A percentile compares a stretch with the other conserved stretches of the same genome.
Conservation (phyloP, 2,888 invertebrate species). For the Scaptomyza tumidula region DNA sequence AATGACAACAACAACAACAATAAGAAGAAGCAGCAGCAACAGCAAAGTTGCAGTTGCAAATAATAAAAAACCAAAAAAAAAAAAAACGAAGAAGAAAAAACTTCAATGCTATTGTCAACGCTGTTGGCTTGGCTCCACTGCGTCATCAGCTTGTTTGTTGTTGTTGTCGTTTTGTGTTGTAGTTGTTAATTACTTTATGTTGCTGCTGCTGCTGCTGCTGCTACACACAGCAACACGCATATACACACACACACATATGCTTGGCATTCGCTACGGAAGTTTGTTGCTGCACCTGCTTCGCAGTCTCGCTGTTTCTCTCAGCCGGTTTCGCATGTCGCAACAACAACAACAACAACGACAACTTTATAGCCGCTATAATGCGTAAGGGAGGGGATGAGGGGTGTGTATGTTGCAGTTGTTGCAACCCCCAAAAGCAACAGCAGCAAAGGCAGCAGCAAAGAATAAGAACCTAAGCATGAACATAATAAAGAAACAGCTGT, state of each 20-base stretch:
- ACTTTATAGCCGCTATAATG: constrained; percentile 71
- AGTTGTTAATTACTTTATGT: constrained; percentile 79
- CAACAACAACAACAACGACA: constrained; percentile 55
- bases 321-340: constrained; percentile 70
- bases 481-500: constrained; percentile 30
- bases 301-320: constrained; percentile 49
- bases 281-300: constrained; percentile 71
- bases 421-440: constrained; percentile 3
- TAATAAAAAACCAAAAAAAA: neutral
- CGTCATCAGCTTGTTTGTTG: constrained; percentile 57
- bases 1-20: constrained; percentile 51
- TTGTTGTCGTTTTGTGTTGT: constrained; percentile 54
- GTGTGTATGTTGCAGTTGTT: constrained; percentile 1
- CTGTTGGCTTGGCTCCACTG: constrained; percentile 65
- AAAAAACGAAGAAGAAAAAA: constrained; percentile 3
- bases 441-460: neutral
- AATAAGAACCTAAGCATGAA: constrained; percentile 1
- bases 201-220: constrained; percentile 62
- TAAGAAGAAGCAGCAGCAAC: constrained; percentile 9
- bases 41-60: constrained; percentile 25
- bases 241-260: constrained; percentile 43
- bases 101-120: constrained; percentile 77
- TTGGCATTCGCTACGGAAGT: constrained; percentile 73
- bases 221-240: constrained; percentile 57
- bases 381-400: constrained; percentile 55